phyloP scores from a whole-genome alignment of 2,888 invertebrate species.

The Horisme vitalbata region DNA sequence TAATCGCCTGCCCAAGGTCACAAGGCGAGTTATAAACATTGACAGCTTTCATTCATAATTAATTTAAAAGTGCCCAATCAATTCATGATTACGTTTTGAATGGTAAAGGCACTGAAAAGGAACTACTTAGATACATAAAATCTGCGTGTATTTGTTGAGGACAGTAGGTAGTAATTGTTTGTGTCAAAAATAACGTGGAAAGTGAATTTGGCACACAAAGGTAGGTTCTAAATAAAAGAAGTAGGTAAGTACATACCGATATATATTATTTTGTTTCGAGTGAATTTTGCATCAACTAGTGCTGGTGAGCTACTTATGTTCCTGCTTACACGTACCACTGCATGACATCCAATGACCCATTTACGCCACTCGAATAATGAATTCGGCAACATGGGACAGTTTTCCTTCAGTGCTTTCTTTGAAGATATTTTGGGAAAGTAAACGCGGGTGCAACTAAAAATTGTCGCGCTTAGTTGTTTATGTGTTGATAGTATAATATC shows the following conservation, averaged over 20 bases:
- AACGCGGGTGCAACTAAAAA: too few relatives aligned
- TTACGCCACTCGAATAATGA: conserved; percentile 69
- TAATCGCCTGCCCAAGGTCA: conserved; percentile 61
- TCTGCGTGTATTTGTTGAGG: conserved; percentile 12
- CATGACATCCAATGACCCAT: conserved; percentile 70
- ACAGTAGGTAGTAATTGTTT: conserved; percentile 23
- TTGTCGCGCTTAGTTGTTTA: too few relatives aligned
- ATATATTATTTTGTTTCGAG: conserved; percentile 27
- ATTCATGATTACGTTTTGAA: conserved; percentile 19
- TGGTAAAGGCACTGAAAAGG: conserved; percentile 11
- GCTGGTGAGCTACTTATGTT: too few relatives aligned
- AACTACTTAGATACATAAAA: background rate
- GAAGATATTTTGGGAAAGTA: conserved; percentile 53
- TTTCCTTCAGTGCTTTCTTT: conserved; percentile 52
- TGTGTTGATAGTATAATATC: too few relatives aligned
- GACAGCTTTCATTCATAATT: conserved; percentile 55
- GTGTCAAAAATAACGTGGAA: conserved; percentile 27
- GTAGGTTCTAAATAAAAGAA: conserved; percentile 9
- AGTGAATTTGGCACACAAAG: conserved; percentile 26
- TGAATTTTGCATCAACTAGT: conserved; percentile 64
- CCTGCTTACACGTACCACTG: too few relatives aligned
- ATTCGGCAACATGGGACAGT: conserved; percentile 59
- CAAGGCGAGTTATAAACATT: conserved; percentile 62
- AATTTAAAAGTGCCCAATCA: conserved; percentile 17
- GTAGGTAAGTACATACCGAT: too few relatives aligned